Base-by-base conservation (phyloP, 2,888 invertebrate species). In the Andrena fulva region DNA sequence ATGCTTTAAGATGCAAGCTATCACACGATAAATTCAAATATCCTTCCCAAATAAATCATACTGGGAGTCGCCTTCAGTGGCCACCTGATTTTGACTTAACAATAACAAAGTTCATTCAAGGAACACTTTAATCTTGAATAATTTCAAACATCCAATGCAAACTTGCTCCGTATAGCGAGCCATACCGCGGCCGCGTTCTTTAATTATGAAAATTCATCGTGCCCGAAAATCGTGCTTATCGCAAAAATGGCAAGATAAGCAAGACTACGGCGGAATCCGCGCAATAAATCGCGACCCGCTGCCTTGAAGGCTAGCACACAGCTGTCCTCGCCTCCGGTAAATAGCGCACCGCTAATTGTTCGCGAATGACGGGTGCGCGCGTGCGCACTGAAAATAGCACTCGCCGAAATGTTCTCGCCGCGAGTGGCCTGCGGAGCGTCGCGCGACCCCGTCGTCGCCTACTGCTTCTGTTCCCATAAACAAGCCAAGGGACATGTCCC, bases 361-460 rank as follows among this genome's bases (percentile, higher is more conserved):
- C 64, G 73, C 75, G 85, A 87, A 85, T 89, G 89, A 89, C 89
- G 87, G 83, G 72, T 42, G 42, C 10, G 56, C 56, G 56, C 56
- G 20, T 76, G 59, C 64, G 72, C 20, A 68, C 85, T 82, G 82
- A 82, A 86, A 91, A 89, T 89, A 89, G 82, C 76, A 60, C 66
- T 82, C 79, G 81, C 80, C 86, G 86, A 89, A 90, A 90, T 89
- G 88, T 89, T 89, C 87, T 85, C 80, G 80, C 82, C 81, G 77
- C 83, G 75, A 85, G 50, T 50, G 33, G 52, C 35, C 63, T 35
- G 56, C 8, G 27, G 29, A 74, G 56, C 42, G 63, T 12, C 59
- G 77, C 82, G 63, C 70, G 77, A 80, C 74, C 80, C 83, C 72
- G 48, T 54, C 66, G 60, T 12, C 50, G 8, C 20, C 31, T 63